Conservation (phyloP, 2,113 vertebrate genomes). For the Laticauda laticaudata region DNA sequence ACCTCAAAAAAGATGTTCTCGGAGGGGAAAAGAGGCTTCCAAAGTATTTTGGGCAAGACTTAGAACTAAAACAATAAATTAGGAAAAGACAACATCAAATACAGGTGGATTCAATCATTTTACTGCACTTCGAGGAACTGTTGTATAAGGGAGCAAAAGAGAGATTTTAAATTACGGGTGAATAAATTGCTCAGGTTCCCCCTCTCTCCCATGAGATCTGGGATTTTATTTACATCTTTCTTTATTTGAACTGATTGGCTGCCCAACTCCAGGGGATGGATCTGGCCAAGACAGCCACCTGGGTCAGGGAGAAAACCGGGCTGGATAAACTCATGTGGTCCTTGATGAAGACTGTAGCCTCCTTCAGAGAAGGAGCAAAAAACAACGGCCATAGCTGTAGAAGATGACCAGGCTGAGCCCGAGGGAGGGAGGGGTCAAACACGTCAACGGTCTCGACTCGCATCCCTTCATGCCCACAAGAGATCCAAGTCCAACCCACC, state of each 20-base stretch:
- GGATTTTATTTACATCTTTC: neutral
- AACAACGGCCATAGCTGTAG: no score
- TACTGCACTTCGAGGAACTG: neutral
- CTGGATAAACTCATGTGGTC: no score
- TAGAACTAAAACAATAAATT: neutral
- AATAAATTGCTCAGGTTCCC: neutral
- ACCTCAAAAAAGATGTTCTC: neutral
- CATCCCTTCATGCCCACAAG: no score
- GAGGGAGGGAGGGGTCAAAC: no score
- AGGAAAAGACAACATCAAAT: neutral
- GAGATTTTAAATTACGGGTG: neutral
- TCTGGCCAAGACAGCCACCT: neutral
- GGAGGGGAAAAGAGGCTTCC: neutral
- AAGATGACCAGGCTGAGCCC: no score
- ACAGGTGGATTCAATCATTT: neutral
- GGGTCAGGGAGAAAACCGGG: no score
- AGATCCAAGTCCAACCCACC: no score
- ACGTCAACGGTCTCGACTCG: no score
- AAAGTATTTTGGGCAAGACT: neutral
- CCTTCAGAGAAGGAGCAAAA: no score
- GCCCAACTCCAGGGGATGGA: neutral
- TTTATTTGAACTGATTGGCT: neutral
- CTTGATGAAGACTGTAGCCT: no score
- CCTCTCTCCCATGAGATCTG: neutral
- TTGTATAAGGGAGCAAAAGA: neutral